Conservation (phyloP, 1,140 invertebrate species). For the Drosophila orosa region DNA sequence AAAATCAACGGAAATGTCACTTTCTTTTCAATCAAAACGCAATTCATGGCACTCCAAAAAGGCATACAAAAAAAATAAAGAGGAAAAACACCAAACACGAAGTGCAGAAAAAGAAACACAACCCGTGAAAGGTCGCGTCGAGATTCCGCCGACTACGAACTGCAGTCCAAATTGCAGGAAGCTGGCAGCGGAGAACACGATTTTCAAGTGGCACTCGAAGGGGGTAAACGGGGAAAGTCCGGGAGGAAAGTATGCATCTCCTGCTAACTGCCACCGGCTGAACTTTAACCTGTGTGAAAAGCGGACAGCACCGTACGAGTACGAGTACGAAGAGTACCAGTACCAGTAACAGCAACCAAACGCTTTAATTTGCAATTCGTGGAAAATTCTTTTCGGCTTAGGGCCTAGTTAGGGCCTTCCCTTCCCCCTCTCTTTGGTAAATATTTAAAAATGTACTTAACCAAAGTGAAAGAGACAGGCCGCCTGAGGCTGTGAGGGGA, state of each 20-base stretch:
- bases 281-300: conserved; percentile 72
- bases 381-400: conserved; percentile 67
- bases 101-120: conserved; percentile 39
- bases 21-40: conserved; percentile 83
- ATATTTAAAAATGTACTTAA: conserved; percentile 83
- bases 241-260: conserved; percentile 16
- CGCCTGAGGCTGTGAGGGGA: conserved; percentile 13
- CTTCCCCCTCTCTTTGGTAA: conserved; percentile 47
- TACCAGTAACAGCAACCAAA: conserved; percentile 35
- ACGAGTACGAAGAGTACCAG: conserved; percentile 10
- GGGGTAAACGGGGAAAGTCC: conserved; percentile 2
- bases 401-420: conserved; percentile 52
- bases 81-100: conserved; percentile 41
- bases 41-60: conserved; percentile 79
- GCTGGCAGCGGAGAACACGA: conserved; percentile 71
- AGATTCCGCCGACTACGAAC: conserved; percentile 50
- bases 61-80: conserved; percentile 5
- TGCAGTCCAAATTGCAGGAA: conserved; percentile 66
- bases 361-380: conserved; percentile 82
- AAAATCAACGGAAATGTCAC: conserved; percentile 81
- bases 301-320: conserved; percentile 25
- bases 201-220: conserved; percentile 64
- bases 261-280: conserved; percentile 67
- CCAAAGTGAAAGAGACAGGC: conserved; percentile 82
- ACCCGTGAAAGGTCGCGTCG: conserved; percentile 54